Conservation (phyloP, 2,113 vertebrate genomes). For the Nycticebus coucang region DNA sequence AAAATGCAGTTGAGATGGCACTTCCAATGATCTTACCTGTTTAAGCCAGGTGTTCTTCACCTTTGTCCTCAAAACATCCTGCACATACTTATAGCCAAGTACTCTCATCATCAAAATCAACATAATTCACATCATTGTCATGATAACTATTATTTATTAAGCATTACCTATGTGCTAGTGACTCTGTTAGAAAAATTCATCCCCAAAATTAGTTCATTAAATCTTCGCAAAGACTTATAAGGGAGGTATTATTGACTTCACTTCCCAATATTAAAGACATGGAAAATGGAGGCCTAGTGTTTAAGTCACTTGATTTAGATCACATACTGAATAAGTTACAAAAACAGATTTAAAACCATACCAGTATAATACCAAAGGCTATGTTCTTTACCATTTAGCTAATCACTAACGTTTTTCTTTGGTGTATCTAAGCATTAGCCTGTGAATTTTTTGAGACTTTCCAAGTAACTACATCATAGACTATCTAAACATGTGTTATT, state of each 20-base stretch:
- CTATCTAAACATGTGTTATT: neutral
- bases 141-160: neutral
- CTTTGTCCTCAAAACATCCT: neutral
- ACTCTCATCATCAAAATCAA: neutral
- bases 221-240: neutral
- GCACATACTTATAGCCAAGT: neutral
- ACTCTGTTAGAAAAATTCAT: neutral
- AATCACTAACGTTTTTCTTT: neutral
- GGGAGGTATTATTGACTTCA: neutral
- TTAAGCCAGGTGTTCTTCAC: neutral
- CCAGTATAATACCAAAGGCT: neutral
- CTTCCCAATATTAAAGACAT: neutral
- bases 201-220: slow-evolving; percentile 25
- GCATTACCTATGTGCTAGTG: neutral
- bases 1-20: neutral
- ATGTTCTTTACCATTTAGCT: neutral
- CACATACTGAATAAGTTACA: neutral
- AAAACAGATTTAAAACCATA: neutral
- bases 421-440: neutral
- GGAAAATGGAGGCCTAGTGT: neutral
- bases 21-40: neutral
- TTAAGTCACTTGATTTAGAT: slow-evolving; percentile 7
- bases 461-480: neutral
- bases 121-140: neutral
- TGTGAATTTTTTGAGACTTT: neutral